phyloP scores from a whole-genome alignment of 2,888 invertebrate species.

The Caenorhabditis sp. region DNA sequence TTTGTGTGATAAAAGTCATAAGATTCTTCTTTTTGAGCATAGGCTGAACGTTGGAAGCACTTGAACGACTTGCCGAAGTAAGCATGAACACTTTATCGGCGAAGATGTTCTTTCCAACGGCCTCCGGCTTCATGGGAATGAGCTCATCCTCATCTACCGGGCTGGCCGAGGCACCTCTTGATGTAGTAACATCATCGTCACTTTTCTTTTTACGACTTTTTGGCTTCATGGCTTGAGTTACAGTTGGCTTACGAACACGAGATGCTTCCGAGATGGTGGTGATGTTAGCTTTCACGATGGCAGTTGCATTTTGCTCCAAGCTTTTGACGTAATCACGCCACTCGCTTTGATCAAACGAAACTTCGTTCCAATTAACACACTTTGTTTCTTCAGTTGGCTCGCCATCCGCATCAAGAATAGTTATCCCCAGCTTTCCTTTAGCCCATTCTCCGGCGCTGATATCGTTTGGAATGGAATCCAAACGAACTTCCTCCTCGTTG shows the following conservation, averaged over 20 bases:
- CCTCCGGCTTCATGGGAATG: slow-evolving; percentile 45
- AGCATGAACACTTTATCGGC: slow-evolving; percentile 77
- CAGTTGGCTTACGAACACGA: slow-evolving; percentile 30
- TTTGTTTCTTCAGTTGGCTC: slow-evolving; percentile 53
- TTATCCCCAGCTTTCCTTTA: slow-evolving; percentile 67
- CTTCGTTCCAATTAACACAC: slow-evolving; percentile 60
- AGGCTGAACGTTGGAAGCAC: not conserved
- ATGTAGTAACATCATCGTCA: not conserved
- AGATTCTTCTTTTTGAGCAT: slow-evolving; percentile 80
- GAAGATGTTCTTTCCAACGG: slow-evolving; percentile 67
- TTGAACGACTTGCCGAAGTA: slow-evolving; percentile 79
- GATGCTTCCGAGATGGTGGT: slow-evolving; percentile 34
- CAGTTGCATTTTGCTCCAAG: slow-evolving; percentile 62
- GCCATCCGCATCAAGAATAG: slow-evolving; percentile 64
- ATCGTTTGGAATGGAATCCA: slow-evolving; percentile 69
- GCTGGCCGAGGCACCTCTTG: not conserved
- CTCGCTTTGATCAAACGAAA: slow-evolving; percentile 69
- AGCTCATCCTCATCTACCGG: slow-evolving; percentile 29
- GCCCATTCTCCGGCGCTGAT: slow-evolving; percentile 75
- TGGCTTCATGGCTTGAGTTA: not conserved
- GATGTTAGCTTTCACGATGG: slow-evolving; percentile 59
- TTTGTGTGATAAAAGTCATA: slow-evolving; percentile 72
- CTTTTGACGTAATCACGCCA: slow-evolving; percentile 73
- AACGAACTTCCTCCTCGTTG: slow-evolving; percentile 43
- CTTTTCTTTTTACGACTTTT: slow-evolving; percentile 20